These are phyloP conservation scores for Drosophila asahinai DNA, from an alignment of 1,140 invertebrate genomes.

Conservation along the genomic window DNA sequence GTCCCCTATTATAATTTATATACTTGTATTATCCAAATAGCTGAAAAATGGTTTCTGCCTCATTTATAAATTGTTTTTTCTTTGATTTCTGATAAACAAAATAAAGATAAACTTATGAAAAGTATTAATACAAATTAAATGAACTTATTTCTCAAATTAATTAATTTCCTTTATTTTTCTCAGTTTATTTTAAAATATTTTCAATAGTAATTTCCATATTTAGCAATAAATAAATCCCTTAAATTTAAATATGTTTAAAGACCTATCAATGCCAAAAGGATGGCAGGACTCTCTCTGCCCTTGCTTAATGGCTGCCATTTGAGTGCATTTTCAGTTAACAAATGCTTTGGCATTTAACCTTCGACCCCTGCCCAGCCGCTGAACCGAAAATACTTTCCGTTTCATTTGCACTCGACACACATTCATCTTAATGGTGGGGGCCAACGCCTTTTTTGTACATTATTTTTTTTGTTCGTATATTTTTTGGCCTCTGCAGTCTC, in stretches of 20 bases:
- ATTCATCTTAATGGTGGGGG: constrained; percentile 43
- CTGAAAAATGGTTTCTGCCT: too few relatives aligned
- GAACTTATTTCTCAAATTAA: too few relatives aligned
- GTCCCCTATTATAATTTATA: too few relatives aligned
- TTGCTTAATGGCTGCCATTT: constrained; percentile 11
- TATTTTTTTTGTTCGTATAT: neutral
- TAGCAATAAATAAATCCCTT: neutral
- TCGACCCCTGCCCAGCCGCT: neutral
- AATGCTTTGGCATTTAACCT: constrained; percentile 41
- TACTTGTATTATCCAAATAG: too few relatives aligned
- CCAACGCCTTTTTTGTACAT: constrained; percentile 12
- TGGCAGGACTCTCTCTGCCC: neutral
- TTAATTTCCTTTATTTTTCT: too few relatives aligned
- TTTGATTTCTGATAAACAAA: neutral
- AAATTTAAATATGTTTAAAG: too few relatives aligned
- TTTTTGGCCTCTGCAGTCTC: neutral
- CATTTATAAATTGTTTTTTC: too few relatives aligned
- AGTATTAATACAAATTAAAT: too few relatives aligned
- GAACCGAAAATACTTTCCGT: constrained; percentile 42
- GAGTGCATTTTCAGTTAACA: constrained; percentile 30
- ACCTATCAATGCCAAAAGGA: constrained; percentile 1
- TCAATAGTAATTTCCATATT: neutral
- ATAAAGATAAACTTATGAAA: neutral
- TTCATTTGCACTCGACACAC: constrained; percentile 45
- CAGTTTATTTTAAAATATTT: too few relatives aligned